A percentile compares a stretch with the other conserved stretches of the same genome.
Evolutionary conservation across 2,888 invertebrate species (phyloP).

Genomic region (Bimastos eiseni): DNA sequence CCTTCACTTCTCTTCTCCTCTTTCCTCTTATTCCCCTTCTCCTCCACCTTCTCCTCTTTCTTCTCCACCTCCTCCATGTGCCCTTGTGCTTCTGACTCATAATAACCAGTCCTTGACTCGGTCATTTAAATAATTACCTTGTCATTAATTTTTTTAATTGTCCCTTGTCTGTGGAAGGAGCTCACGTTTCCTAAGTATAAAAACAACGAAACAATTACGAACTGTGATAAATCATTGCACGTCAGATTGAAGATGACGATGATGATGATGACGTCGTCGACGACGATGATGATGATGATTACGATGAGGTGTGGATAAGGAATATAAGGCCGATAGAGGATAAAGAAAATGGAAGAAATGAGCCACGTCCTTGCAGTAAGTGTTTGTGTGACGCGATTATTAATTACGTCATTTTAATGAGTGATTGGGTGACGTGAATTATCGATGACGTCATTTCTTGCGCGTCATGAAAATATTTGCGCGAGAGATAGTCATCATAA

Average conservation of each 20-base stretch:
- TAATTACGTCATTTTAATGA: background rate
- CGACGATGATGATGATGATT: background rate
- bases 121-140: background rate
- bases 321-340: background rate
- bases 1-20: background rate
- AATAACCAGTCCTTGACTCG: background rate
- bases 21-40: background rate
- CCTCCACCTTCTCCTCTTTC: background rate
- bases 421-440: background rate
- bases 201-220: background rate
- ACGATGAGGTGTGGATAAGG: background rate
- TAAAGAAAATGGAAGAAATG: background rate
- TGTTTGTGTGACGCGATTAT: too few species aligned
- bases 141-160: background rate
- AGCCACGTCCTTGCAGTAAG: background rate
- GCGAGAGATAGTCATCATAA: too few species aligned
- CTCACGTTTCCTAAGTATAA: background rate
- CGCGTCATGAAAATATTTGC: too few species aligned
- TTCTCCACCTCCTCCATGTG: background rate
- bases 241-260: background rate
- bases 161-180: background rate
- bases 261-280: background rate
- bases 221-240: background rate
- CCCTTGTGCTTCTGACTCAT: background rate
- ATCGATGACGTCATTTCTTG: background rate